Evolutionary conservation across 2,797 vertebrate genomes (phyloP).

Genomic region (Buphagus erythrorhynchus): DNA sequence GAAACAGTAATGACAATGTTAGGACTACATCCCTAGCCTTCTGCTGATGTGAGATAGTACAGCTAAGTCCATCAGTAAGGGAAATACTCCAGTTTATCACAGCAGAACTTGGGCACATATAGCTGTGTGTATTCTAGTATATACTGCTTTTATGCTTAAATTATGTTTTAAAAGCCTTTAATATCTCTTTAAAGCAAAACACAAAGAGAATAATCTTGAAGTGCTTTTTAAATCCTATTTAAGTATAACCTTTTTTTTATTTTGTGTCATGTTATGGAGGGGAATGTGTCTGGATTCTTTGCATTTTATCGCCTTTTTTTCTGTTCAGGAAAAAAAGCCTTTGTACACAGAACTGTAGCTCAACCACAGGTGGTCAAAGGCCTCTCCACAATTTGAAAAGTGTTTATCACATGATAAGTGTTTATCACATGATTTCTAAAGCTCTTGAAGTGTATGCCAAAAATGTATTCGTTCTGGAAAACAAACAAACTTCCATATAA

Average conservation of each 20-base stretch:
- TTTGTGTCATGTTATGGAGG: background rate
- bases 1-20: background rate
- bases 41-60: background rate
- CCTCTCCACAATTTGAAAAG: background rate
- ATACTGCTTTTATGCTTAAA: background rate
- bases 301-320: background rate
- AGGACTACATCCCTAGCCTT: background rate
- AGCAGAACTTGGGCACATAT: background rate
- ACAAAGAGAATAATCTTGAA: background rate
- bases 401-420: background rate
- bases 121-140: background rate
- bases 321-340: background rate
- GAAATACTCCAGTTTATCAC: background rate
- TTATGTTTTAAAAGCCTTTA: background rate
- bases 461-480: background rate
- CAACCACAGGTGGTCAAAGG: fast-evolving
- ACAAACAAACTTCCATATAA: background rate
- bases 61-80: background rate
- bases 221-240: background rate
- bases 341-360: background rate
- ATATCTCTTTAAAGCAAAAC: background rate
- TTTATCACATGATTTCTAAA: background rate
- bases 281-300: background rate
- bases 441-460: background rate
- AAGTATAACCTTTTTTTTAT: background rate